Conservation (phyloP, 2,888 invertebrate genomes). For the Megalurothrips usitatus region DNA sequence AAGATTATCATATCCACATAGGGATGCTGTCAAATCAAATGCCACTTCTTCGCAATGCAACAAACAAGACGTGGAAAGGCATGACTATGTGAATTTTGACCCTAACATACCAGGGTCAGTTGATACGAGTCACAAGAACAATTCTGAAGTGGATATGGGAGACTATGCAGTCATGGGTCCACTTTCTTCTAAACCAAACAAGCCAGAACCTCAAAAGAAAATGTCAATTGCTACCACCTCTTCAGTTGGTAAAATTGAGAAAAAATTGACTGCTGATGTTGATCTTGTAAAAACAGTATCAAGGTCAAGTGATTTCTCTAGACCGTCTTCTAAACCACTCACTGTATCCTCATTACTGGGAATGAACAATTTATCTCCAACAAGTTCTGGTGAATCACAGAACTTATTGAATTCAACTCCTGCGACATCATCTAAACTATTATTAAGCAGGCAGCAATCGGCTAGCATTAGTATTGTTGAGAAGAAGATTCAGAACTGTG, state of each 20-base stretch:
- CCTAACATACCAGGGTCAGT: neutral
- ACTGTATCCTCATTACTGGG: neutral
- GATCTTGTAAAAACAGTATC: neutral
- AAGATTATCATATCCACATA: neutral
- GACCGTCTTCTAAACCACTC: neutral
- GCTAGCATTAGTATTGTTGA: neutral
- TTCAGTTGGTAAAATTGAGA: neutral
- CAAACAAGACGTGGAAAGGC: neutral
- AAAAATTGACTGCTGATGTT: neutral
- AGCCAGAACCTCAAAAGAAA: neutral
- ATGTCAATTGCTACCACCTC: neutral
- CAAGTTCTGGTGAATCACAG: neutral
- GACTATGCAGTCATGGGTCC: constrained; percentile 26
- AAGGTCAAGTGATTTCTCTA: neutral
- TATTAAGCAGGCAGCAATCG: neutral
- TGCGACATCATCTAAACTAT: neutral
- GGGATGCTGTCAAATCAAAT: neutral
- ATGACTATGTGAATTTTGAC: constrained; percentile 9
- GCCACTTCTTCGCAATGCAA: neutral
- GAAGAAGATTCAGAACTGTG: constrained; percentile 1
- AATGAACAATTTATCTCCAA: neutral
- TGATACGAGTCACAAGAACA: constrained; percentile 3
- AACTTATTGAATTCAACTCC: neutral
- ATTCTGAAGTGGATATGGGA: neutral
- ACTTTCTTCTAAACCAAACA: neutral